These are phyloP conservation scores for Alosa alosa DNA, from an alignment of 2,113 vertebrate genomes.

Conservation along the genomic window DNA sequence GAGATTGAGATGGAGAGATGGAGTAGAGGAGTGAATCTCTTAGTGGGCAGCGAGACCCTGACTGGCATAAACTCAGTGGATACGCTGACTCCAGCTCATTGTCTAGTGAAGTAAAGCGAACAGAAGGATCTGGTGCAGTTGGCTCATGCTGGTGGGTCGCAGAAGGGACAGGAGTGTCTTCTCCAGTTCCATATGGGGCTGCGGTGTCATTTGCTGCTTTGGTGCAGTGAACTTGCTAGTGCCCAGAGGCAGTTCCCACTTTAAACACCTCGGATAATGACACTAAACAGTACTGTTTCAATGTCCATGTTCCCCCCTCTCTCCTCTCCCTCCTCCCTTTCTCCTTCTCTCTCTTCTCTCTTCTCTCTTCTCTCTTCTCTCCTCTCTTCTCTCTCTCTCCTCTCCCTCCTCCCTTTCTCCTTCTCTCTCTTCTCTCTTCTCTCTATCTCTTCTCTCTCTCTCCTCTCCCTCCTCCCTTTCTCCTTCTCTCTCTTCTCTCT, in stretches of 20 bases:
- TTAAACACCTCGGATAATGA: neutral
- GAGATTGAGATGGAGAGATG: no score
- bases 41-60: no score
- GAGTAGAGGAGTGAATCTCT: no score
- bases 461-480: neutral
- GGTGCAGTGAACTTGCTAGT: neutral
- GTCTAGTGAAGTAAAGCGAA: no score
- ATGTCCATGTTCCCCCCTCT: neutral
- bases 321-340: neutral
- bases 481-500: neutral
- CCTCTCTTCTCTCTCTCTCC: no score
- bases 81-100: no score
- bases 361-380: no score
- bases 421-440: neutral
- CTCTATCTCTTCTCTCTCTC: neutral
- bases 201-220: neutral
- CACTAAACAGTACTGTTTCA: neutral
- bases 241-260: neutral
- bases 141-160: no score
- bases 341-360: neutral
- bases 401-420: neutral
- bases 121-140: no score
- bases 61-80: no score
- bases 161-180: neutral
- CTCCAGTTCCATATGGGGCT: no score